Conservation (phyloP, 2,797 vertebrate genomes). For the Cichlasoma orientale region DNA sequence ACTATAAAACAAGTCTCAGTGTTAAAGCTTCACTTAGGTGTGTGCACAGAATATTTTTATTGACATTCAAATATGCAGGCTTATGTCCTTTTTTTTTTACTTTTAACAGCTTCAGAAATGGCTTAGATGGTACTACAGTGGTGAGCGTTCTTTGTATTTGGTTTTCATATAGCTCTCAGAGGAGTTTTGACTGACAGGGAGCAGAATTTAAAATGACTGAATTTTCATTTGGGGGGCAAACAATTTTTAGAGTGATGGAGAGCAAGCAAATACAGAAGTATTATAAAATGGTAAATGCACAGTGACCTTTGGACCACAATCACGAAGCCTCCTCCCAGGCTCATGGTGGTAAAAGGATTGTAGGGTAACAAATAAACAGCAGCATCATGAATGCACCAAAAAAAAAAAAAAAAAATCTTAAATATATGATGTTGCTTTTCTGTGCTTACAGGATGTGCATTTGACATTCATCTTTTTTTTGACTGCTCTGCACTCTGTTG, state of each 20-base stretch:
- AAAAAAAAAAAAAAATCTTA: background rate
- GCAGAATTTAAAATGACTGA: slow-evolving; percentile 41
- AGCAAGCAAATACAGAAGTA: slow-evolving; percentile 47
- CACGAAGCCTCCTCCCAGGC: slow-evolving; percentile 29
- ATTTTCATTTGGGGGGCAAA: slow-evolving; percentile 51
- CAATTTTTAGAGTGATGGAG: slow-evolving; percentile 22
- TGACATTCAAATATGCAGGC: slow-evolving; percentile 1
- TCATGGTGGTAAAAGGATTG: slow-evolving; percentile 10
- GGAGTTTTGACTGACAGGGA: slow-evolving; percentile 46
- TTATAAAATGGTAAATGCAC: slow-evolving; percentile 48
- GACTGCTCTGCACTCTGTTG: background rate
- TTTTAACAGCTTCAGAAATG: slow-evolving; percentile 4
- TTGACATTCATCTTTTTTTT: slow-evolving; percentile 9
- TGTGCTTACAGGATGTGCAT: background rate
- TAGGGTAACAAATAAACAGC: background rate
- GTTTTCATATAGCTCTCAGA: slow-evolving; percentile 16
- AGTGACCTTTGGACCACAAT: slow-evolving; percentile 39
- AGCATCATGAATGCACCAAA: background rate
- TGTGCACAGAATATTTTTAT: background rate
- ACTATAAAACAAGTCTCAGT: background rate
- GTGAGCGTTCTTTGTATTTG: slow-evolving; percentile 16
- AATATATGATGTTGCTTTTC: background rate
- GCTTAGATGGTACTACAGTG: background rate
- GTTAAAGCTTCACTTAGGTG: background rate
- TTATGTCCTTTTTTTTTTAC: background rate